phyloP scores from a whole-genome alignment of 2,888 invertebrate genomes.

The Netelia fuscicornis region DNA sequence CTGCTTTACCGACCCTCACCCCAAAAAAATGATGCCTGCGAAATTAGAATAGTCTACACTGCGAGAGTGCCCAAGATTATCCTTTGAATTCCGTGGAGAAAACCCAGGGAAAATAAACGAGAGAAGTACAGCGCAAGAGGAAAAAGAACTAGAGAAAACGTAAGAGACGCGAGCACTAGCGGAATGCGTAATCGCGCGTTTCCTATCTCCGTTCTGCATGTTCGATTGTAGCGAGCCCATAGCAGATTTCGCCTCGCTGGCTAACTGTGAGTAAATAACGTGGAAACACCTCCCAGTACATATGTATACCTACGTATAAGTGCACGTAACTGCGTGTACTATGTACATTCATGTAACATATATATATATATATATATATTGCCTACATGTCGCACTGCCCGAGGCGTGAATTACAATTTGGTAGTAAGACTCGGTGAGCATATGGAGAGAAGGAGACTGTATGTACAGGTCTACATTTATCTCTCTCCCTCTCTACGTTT shows the following conservation, averaged over 20 bases:
- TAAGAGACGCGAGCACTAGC: not conserved
- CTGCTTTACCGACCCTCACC: no score
- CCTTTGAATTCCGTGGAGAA: not conserved
- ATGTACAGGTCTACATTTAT: constrained; percentile 63
- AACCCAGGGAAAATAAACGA: not conserved
- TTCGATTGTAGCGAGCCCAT: constrained; percentile 54
- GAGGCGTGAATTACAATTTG: constrained; percentile 81
- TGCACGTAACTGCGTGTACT: constrained; percentile 1
- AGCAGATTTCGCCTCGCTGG: constrained; percentile 45
- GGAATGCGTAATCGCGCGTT: constrained; percentile 41
- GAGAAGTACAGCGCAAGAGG: not conserved
- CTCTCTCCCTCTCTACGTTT: constrained; percentile 50
- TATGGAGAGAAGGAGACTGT: constrained; percentile 73
- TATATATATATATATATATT: not conserved
- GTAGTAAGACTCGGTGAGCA: constrained; percentile 69
- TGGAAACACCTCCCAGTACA: constrained; percentile 29
- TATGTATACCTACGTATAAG: constrained; percentile 5
- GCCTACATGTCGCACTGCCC: constrained; percentile 39
- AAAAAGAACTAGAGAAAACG: constrained; percentile 1
- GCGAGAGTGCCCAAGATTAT: not conserved
- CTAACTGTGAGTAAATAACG: constrained; percentile 63
- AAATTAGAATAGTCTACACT: no score
- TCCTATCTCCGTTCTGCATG: constrained; percentile 5
- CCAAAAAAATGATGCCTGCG: no score
- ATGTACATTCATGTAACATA: not conserved